phyloP scores from a whole-genome alignment of 2,797 vertebrate species.

The Mormyrus hasselquistii region DNA sequence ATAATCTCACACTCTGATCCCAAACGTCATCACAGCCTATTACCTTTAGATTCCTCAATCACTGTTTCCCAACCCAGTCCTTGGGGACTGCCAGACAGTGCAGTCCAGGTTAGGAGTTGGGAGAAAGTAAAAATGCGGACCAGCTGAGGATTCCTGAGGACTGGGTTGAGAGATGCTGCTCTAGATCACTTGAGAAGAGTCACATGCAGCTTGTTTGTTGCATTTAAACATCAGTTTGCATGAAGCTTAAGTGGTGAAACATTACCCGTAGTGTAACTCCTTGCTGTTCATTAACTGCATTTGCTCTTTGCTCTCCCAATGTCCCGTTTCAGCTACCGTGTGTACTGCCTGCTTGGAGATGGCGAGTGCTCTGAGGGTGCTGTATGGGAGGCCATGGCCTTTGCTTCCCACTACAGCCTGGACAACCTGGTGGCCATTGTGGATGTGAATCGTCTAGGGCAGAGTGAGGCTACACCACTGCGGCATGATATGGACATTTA shows the following conservation, averaged over 20 bases:
- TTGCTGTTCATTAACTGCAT: neutral
- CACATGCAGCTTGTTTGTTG: neutral
- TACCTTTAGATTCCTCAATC: neutral
- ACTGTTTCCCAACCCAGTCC: neutral
- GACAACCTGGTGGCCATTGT: constrained; percentile 80
- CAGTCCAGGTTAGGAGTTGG: neutral
- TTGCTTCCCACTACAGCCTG: constrained; percentile 72
- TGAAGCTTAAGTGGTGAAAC: neutral
- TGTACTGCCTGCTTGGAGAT: constrained; percentile 78
- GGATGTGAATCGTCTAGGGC: constrained; percentile 74
- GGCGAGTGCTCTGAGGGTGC: constrained; percentile 77
- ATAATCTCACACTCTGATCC: neutral
- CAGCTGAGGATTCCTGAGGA: neutral
- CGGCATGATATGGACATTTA: constrained; percentile 64
- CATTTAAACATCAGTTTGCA: neutral
- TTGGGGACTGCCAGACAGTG: neutral
- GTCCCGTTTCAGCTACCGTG: constrained; percentile 65
- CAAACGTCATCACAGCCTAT: neutral
- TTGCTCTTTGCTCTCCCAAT: neutral
- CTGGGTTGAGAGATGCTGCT: neutral
- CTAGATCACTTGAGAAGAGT: neutral
- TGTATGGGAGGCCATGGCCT: constrained; percentile 84
- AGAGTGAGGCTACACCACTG: constrained; percentile 70
- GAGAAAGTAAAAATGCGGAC: neutral
- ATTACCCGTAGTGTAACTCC: neutral